These are phyloP conservation scores for Drosophila biarmipes DNA, from an alignment of 1,140 invertebrate species.

Conservation along the genomic window DNA sequence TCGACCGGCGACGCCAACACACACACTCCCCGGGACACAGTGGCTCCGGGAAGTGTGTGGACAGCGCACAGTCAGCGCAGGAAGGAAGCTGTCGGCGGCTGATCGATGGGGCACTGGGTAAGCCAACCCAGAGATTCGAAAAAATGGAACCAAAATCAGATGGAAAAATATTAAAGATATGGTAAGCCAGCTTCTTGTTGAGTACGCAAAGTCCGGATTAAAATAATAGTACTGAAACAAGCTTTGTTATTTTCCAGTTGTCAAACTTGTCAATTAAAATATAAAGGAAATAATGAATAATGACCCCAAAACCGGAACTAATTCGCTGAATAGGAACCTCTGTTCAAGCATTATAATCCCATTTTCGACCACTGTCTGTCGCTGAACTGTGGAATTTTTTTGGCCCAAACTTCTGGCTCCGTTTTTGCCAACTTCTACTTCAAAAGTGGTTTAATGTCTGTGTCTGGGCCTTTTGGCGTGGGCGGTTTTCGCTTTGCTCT, in stretches of 20 bases:
- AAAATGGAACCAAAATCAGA: not conserved
- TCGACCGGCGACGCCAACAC: conserved; percentile 12
- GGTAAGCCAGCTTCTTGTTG: too few relatives aligned
- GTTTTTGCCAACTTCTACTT: conserved; percentile 4
- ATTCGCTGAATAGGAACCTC: not conserved
- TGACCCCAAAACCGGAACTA: conserved; percentile 4
- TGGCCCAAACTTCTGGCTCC: conserved; percentile 24
- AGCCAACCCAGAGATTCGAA: not conserved
- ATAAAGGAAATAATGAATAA: not conserved
- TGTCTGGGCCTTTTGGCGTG: conserved; percentile 23
- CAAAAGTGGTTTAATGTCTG: not conserved
- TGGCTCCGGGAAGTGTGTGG: conserved; percentile 10
- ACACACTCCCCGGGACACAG: conserved; percentile 22
- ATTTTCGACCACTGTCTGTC: conserved; percentile 18
- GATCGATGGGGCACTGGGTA: not conserved
- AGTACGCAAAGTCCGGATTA: too few relatives aligned
- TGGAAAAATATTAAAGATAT: not conserved
- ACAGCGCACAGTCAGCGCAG: conserved; percentile 7
- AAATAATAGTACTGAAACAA: too few relatives aligned
- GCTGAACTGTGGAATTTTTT: conserved; percentile 13
- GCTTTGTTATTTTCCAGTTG: not conserved
- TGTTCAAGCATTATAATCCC: not conserved
- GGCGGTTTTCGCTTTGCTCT: conserved; percentile 27
- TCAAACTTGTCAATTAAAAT: not conserved
- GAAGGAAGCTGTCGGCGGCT: conserved; percentile 7